Percentiles rank a stretch among this genome's conserved stretches.
These are phyloP conservation scores for Myotis davidii DNA, from an alignment of 2,113 vertebrate species.

Conservation along the genomic window DNA sequence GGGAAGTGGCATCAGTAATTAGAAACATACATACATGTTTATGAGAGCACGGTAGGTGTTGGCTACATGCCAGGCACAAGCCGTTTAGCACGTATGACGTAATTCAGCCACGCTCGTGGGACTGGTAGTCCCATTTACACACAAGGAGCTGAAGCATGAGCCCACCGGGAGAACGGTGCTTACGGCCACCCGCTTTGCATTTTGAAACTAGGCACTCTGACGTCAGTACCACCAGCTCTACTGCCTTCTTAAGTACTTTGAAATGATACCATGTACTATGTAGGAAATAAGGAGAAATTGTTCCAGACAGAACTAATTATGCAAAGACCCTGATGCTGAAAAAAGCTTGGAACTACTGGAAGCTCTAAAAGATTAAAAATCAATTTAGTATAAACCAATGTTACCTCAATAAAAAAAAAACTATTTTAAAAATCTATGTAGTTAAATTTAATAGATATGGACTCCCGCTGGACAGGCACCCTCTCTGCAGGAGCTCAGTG, in stretches of 20 bases:
- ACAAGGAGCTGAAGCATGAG: not conserved
- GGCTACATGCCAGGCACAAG: not conserved
- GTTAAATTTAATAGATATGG: not conserved
- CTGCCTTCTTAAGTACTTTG: not conserved
- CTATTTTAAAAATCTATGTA: not conserved
- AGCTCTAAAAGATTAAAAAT: not conserved
- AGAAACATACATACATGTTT: not conserved
- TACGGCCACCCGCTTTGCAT: not conserved
- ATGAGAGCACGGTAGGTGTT: not conserved
- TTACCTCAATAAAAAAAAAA: not conserved
- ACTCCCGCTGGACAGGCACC: not conserved
- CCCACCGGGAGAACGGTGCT: not conserved
- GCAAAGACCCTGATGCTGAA: not conserved
- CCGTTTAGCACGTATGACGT: not conserved
- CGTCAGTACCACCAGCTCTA: not conserved
- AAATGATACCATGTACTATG: not conserved
- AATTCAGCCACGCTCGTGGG: not conserved
- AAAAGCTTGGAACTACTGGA: not conserved
- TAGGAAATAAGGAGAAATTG: not conserved
- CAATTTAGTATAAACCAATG: not conserved
- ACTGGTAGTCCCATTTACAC: not conserved
- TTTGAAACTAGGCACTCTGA: not conserved
- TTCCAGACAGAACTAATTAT: not conserved
- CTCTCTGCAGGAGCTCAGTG: not conserved
- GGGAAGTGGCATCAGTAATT: not conserved